These are phyloP conservation scores for Oasisia sp. DNA, from an alignment of 2,888 invertebrate species.

Conservation along the genomic window DNA sequence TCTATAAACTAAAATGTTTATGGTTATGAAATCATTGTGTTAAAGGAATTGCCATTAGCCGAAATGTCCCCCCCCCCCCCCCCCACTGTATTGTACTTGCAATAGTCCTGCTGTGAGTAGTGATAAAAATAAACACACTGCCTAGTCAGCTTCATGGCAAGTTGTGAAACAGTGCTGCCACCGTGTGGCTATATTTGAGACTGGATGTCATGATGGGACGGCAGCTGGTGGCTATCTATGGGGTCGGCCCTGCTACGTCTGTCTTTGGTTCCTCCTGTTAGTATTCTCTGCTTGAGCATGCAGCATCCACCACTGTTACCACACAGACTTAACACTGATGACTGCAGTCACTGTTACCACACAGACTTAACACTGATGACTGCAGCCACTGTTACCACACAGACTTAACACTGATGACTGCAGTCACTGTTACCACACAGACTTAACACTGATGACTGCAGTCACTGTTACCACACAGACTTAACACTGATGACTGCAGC, in stretches of 20 bases:
- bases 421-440: too few species aligned
- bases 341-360: not conserved
- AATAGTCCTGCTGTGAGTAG: not conserved
- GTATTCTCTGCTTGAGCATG: not conserved
- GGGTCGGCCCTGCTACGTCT: not conserved
- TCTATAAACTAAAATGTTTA: too few species aligned
- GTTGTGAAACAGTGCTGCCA: not conserved
- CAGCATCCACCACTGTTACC: not conserved
- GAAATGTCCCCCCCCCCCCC: too few species aligned
- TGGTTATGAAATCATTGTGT: too few species aligned
- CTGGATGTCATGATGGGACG: not conserved
- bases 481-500: too few species aligned
- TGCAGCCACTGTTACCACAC: too few species aligned
- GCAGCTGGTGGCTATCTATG: not conserved
- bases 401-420: too few species aligned
- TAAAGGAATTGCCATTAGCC: too few species aligned
- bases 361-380: too few species aligned
- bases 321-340: not conserved
- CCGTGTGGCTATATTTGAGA: not conserved
- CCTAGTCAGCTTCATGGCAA: not conserved
- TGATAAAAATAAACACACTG: not conserved
- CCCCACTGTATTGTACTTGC: not conserved
- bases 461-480: too few species aligned
- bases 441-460: too few species aligned
- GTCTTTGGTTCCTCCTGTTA: not conserved